Evolutionary conservation across 2,113 vertebrate species (phyloP).

Genomic region (Okapia johnstoni): DNA sequence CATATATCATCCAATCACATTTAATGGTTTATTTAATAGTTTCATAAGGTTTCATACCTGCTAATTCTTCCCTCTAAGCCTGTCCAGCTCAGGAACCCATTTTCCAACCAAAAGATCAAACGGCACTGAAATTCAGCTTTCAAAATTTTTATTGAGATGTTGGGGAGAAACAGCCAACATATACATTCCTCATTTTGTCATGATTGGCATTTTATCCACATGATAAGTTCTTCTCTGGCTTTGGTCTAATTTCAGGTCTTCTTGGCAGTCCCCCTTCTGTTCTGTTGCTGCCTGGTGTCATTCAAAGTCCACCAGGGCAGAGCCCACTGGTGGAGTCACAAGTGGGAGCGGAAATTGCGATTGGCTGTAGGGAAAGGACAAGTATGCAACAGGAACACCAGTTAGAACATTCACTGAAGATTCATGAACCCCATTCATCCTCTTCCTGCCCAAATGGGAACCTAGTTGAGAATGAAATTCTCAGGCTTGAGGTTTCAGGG

Average conservation of each 20-base stretch:
- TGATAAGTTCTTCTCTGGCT: constrained; percentile 30
- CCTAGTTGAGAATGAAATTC: not conserved
- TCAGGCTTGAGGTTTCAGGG: not conserved
- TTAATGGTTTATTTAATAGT: not conserved
- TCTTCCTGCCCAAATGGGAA: not conserved
- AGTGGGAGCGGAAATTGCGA: constrained; percentile 48
- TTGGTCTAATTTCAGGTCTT: constrained; percentile 31
- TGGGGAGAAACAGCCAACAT: constrained; percentile 61
- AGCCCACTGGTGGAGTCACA: not conserved
- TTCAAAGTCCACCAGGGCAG: constrained; percentile 36
- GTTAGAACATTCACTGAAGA: not conserved
- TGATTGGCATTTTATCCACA: constrained; percentile 50
- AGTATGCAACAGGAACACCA: not conserved
- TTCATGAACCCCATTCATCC: not conserved
- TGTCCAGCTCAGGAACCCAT: not conserved
- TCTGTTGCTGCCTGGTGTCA: constrained; percentile 19
- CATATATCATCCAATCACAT: not conserved
- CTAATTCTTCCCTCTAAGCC: not conserved
- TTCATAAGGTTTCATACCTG: not conserved
- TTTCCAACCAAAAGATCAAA: not conserved
- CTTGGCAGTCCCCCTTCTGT: constrained; percentile 32
- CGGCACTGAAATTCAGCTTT: constrained; percentile 25
- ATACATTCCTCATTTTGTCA: constrained; percentile 52
- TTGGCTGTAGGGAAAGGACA: constrained; percentile 50
- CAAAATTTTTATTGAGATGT: constrained; percentile 67